These are phyloP conservation scores for Lithophane semibrunnea DNA, from an alignment of 2,888 invertebrate genomes.

Conservation along the genomic window DNA sequence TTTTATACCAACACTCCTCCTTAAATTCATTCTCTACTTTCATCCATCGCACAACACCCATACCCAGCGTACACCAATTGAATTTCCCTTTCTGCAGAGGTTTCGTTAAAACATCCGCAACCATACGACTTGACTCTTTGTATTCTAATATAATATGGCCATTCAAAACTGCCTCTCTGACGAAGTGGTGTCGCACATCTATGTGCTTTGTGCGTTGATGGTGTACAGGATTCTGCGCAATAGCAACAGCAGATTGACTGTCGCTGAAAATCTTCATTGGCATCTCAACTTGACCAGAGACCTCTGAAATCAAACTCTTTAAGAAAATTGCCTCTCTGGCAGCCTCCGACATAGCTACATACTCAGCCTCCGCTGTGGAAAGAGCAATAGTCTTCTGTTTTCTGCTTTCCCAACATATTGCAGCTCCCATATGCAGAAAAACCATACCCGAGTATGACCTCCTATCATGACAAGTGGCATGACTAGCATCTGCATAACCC, in stretches of 20 bases:
- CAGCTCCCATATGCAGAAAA: background rate
- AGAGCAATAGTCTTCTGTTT: too few species aligned
- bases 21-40: background rate
- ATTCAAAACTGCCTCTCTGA: background rate
- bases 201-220: background rate
- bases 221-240: conserved; percentile 3
- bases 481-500: too few species aligned
- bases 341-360: background rate
- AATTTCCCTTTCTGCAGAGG: background rate
- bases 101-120: background rate
- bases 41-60: background rate
- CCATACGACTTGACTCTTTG: background rate
- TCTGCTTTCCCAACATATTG: too few species aligned
- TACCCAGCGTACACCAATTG: background rate
- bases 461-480: too few species aligned
- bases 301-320: background rate
- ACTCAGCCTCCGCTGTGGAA: too few species aligned
- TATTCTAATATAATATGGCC: background rate
- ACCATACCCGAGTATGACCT: too few species aligned
- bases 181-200: background rate
- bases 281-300: background rate
- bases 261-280: background rate
- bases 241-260: background rate
- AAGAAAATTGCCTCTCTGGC: background rate
- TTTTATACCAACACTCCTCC: background rate